Base-by-base conservation (phyloP, 1,140 invertebrate genomes). In the Dryas iulia region DNA sequence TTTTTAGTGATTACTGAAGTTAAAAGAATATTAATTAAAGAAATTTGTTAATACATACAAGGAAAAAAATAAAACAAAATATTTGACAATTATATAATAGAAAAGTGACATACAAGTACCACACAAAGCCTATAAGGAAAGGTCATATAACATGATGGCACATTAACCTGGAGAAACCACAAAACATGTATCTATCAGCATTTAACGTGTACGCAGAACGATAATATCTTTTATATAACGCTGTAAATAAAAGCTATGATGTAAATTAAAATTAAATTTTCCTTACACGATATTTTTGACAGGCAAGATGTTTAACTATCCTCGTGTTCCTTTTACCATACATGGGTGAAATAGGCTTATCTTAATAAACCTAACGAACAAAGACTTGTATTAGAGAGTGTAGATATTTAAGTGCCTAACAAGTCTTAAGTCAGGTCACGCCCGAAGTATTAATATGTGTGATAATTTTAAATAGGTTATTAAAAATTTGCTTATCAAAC, bases 271-370 rank as follows among this genome's bases (percentile, higher is more conserved):
- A 63, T 71, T 71, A 61, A 71, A 71, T 71, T 71, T 71, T 61
- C 69, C 59, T 56, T 66, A 65, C 69, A 71, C 59, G 63, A 71
- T 71, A 71, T 57, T 71, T 71, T 71, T 71, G 69, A 71, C 69
- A 71, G 69, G 57, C 35, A 7, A 71, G 62, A 71, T 71, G 63
- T 66, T 69, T 66, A 71, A 70, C 68, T 60, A 65, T 39, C 24
- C 56, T n/a, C 63, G 28, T 66, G 69, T 66, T 61, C 58, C 68
- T 60, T 70, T 64, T 71, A 63, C 68, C 47, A 57, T 66, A 71
- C 69, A 71, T 58, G 62, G 62, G 62, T 24, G 59, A 71, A 62
- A 71, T 71, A 71, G 59, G 69, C 69, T 71, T 71, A 71, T 71
- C 69, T 71, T 71, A 66, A 71, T 71, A 71, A 71, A 59, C 69